phyloP scores from a whole-genome alignment of 1,140 invertebrate genomes.

The Cydia fagiglandana region DNA sequence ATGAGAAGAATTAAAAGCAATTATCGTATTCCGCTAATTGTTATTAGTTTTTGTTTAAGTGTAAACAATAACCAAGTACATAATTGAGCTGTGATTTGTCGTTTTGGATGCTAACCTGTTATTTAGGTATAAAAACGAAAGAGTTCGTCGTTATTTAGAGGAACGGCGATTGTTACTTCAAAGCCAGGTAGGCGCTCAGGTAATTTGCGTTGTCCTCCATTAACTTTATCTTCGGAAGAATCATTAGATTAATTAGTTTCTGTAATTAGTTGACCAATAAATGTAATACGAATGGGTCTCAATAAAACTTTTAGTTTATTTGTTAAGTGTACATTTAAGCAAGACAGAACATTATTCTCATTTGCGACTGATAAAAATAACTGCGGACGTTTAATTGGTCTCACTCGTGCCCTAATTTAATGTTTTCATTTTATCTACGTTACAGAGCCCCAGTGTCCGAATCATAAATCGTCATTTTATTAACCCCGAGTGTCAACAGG shows the following conservation, averaged over 20 bases:
- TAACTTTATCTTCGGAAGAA: constrained; percentile 14
- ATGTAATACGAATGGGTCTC: not conserved
- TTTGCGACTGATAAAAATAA: constrained; percentile 25
- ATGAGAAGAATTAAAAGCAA: constrained; percentile 4
- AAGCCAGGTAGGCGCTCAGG: constrained; percentile 23
- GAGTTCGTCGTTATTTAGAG: constrained; percentile 4
- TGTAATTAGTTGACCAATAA: not conserved
- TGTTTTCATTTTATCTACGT: constrained; percentile 30
- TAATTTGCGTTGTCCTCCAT: constrained; percentile 10
- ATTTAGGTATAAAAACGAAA: not conserved
- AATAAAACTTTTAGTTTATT: not conserved
- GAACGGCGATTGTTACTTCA: constrained; percentile 12
- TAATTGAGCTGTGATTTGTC: not conserved
- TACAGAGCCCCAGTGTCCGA: constrained; percentile 7
- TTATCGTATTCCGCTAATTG: not conserved
- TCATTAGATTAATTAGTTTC: not conserved
- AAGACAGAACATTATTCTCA: constrained; percentile 14
- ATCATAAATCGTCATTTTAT: constrained; percentile 23
- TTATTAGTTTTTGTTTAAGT: not conserved
- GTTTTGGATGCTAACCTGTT: not conserved
- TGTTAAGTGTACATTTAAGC: constrained; percentile 2
- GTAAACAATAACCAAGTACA: not conserved
- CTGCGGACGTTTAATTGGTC: constrained; percentile 28
- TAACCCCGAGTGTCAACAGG: constrained; percentile 22
- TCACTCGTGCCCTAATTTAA: constrained; percentile 23